phyloP scores from a whole-genome alignment of 2,888 invertebrate species.

The Clepsis dumicolana region DNA sequence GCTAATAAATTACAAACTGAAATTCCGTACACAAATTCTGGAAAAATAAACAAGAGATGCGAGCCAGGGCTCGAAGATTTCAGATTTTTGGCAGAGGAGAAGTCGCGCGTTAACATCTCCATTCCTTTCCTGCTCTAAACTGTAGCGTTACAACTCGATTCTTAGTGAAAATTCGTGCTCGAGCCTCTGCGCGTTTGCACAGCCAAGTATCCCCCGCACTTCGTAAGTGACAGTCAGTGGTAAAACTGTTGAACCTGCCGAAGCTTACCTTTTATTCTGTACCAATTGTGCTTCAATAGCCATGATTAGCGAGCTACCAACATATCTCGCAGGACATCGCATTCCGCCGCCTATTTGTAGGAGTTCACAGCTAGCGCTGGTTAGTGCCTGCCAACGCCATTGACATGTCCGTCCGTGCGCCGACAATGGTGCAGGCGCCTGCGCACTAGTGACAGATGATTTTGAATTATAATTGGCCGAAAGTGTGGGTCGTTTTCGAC shows the following conservation, averaged over 20 bases:
- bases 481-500: constrained; percentile 15
- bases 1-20: no score
- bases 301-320: constrained; percentile 45
- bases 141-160: no score
- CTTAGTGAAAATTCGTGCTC: no score
- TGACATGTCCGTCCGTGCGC: constrained; percentile 73
- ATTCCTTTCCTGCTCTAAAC: no score
- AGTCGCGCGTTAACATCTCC: no score
- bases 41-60: no score
- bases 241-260: neutral
- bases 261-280: neutral
- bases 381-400: constrained; percentile 64
- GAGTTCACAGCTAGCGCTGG: constrained; percentile 75
- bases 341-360: constrained; percentile 71
- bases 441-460: constrained; percentile 45
- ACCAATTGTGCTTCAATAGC: constrained; percentile 30
- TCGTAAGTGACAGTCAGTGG: neutral
- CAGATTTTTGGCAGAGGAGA: no score
- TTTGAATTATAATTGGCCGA: constrained; percentile 43
- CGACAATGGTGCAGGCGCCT: constrained; percentile 67
- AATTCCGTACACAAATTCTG: no score
- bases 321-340: constrained; percentile 46
- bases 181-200: no score
- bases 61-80: no score
- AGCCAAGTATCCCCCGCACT: no score